Conservation (phyloP, 1,140 invertebrate genomes). For the Zophobas morio region DNA sequence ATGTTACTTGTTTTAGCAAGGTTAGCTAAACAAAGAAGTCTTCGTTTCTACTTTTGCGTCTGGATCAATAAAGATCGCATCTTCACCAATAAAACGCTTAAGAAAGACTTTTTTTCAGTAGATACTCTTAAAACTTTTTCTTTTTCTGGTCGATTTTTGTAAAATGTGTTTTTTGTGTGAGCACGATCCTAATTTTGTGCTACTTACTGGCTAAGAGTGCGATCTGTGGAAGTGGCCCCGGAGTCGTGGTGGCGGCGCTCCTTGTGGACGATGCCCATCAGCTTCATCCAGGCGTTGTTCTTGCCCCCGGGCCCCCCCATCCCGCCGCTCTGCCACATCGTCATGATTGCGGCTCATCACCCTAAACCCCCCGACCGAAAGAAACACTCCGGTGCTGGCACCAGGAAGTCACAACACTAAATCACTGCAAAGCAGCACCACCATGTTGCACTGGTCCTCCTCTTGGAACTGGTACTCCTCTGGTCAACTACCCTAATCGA, state of each 20-base stretch:
- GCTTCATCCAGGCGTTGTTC: conserved; percentile 87
- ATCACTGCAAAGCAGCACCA: conserved; percentile 30
- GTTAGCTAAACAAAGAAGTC: too few species aligned
- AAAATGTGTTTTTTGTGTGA: too few species aligned
- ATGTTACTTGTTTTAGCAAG: too few species aligned
- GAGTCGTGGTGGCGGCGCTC: conserved; percentile 77
- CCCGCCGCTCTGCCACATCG: conserved; percentile 82
- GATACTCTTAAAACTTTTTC: neutral
- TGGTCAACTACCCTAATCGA: conserved; percentile 31
- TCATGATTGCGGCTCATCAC: conserved; percentile 69
- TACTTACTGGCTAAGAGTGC: conserved; percentile 79
- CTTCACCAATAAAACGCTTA: too few species aligned
- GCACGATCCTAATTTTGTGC: neutral
- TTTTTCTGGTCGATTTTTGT: too few species aligned
- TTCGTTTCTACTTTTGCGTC: too few species aligned
- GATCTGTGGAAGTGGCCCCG: conserved; percentile 73
- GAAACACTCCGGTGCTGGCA: conserved; percentile 22
- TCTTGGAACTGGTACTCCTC: conserved; percentile 5
- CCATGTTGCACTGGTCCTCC: conserved; percentile 18
- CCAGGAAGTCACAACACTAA: conserved; percentile 47
- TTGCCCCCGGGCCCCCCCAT: conserved; percentile 81
- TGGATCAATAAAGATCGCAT: too few species aligned
- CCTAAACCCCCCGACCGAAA: conserved; percentile 43
- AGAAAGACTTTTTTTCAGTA: too few species aligned
- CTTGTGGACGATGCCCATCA: conserved; percentile 87